Evolutionary conservation across 1,140 invertebrate species (phyloP), one percentile per base, ranked within the genome.

Genomic region (Cylas formicarius): DNA sequence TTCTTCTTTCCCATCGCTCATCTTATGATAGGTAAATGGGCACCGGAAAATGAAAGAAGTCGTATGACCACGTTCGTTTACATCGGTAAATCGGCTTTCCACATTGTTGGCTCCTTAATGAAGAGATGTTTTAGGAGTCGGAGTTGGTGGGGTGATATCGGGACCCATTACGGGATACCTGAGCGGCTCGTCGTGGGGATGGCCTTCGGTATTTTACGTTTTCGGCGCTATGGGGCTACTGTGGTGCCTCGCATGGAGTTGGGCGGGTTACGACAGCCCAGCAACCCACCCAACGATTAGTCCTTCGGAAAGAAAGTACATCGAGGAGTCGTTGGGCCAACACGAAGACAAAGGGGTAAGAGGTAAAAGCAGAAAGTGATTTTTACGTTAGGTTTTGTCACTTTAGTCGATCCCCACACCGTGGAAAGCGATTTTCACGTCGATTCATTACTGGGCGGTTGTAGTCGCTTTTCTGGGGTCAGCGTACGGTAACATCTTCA

Each of bases 401-500:
- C 18, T 42, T 27, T 37, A 34, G 35, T 5, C 20, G 26, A 21
- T 41, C 18, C 29, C 69, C 16, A 80, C 76, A 16, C 89, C 90
- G 2, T 93, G 86, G 87, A 70, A 67, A 26, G 65, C 72, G 2
- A 86, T 95, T 13, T 67, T 84, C 0, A 82, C 72, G 0, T 89
- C 86, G 1, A 34, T 77, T 5, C 84, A 90, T 0, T 79, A 94
- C 49, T 89, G 82, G 82, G 81, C 88, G 0, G 67, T 93, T 8
- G 74, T 89, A 20, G 61, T 90, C 0, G 80, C 76, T 0, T 86
- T 94, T 57, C 84, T 86, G 61, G 81, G 85, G 0, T 84, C 91
- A 58, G 87, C 87, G 58, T 96, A 90, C 90, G 90, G 89, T 1
- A 90, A 86, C 58, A 92, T 89, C 69, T 93, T 85, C 3, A 72